A percentile compares a stretch with the other conserved stretches of the same genome.
phyloP scores from a whole-genome alignment of 2,113 vertebrate genomes.

The Porphyrio hochstetteri region DNA sequence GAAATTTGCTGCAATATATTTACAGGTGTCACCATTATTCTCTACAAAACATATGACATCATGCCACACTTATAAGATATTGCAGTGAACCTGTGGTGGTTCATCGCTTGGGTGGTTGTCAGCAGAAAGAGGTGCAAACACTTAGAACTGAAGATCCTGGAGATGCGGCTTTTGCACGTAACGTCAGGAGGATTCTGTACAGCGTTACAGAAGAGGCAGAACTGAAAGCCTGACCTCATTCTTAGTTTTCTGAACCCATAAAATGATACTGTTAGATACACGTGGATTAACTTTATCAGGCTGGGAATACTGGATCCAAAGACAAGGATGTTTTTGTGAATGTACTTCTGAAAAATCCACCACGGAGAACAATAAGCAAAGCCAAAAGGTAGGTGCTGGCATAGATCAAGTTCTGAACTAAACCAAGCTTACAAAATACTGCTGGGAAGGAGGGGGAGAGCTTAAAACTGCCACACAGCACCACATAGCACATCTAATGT shows the following conservation, averaged over 20 bases:
- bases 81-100: background rate
- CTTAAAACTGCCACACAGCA: background rate
- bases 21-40: background rate
- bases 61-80: background rate
- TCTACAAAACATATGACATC: background rate
- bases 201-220: background rate
- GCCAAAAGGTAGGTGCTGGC: background rate
- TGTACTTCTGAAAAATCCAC: background rate
- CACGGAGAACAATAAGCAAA: background rate
- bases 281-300: background rate
- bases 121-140: background rate
- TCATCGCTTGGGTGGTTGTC: background rate
- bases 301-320: background rate
- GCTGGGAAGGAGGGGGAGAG: background rate
- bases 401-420: background rate
- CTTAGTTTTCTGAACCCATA: background rate
- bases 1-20: background rate
- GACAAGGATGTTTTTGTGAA: background rate
- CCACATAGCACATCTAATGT: background rate
- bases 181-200: background rate
- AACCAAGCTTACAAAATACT: background rate
- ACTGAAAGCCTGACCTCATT: background rate
- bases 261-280: background rate
- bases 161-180: background rate
- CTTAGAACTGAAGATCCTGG: background rate